phyloP scores from a whole-genome alignment of 1,140 invertebrate genomes.

The Charaxes varanes region DNA sequence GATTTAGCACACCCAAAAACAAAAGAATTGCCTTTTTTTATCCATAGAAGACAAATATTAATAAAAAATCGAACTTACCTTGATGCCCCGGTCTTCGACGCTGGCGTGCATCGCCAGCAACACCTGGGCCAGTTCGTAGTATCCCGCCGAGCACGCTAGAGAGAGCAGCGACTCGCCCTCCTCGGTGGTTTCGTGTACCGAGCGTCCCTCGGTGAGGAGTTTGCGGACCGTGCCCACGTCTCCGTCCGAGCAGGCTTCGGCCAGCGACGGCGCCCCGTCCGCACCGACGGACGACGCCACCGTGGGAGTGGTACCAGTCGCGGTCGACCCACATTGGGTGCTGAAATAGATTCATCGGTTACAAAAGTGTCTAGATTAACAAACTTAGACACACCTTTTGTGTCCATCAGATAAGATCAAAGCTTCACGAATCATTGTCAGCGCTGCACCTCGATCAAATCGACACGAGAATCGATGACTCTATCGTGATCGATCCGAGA shows the following conservation, averaged over 20 bases:
- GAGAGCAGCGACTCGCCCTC: slow-evolving; percentile 94
- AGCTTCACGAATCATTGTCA: slow-evolving; percentile 61
- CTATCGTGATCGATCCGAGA: slow-evolving; percentile 42
- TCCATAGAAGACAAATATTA: too few species aligned
- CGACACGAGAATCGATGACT: slow-evolving; percentile 40
- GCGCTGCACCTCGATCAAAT: slow-evolving; percentile 41
- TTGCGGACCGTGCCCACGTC: slow-evolving; percentile 92
- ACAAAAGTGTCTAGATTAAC: not conserved
- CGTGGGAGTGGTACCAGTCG: slow-evolving; percentile 50
- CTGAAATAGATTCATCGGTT: slow-evolving; percentile 20
- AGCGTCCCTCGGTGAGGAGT: slow-evolving; percentile 91
- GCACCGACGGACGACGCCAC: slow-evolving; percentile 38
- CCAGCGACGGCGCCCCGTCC: slow-evolving; percentile 78
- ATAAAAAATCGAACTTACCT: slow-evolving; percentile 38
- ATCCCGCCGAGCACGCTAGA: slow-evolving; percentile 93
- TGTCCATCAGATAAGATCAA: slow-evolving; percentile 68
- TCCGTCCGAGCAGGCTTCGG: slow-evolving; percentile 93
- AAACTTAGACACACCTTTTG: not conserved
- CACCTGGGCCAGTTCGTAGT: slow-evolving; percentile 95
- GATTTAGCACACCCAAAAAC: too few species aligned
- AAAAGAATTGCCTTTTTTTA: too few species aligned
- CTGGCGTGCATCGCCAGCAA: slow-evolving; percentile 97
- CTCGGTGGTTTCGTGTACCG: slow-evolving; percentile 93
- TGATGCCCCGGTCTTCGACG: slow-evolving; percentile 95
- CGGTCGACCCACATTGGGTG: slow-evolving; percentile 57